Conservation (phyloP, 2,797 vertebrate species). For the Novumbra hubbsi region DNA sequence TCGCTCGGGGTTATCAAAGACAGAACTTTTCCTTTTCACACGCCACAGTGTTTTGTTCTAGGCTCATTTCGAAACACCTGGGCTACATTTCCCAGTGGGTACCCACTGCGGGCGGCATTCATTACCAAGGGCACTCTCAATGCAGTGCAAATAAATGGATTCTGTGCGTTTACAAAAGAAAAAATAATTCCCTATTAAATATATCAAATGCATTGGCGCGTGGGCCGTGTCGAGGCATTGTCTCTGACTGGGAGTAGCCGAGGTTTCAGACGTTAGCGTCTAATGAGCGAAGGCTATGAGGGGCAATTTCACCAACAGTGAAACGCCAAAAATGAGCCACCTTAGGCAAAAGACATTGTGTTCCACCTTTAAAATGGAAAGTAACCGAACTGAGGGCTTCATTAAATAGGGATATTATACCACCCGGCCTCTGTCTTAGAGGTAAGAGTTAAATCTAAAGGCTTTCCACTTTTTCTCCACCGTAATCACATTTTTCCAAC, state of each 20-base stretch:
- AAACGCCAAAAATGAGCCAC: constrained; percentile 43
- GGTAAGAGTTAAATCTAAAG: constrained; percentile 44
- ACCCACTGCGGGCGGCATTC: constrained; percentile 33
- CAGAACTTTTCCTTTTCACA: constrained; percentile 30
- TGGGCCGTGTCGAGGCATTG: constrained; percentile 29
- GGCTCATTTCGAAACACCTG: constrained; percentile 27
- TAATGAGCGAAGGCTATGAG: constrained; percentile 42
- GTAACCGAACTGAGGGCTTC: constrained; percentile 31
- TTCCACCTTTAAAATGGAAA: constrained; percentile 31
- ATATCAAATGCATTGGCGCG: constrained; percentile 39
- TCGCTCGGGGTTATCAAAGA: constrained; percentile 35
- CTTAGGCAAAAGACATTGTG: constrained; percentile 26
- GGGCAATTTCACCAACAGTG: constrained; percentile 19
- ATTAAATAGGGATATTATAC: constrained; percentile 44
- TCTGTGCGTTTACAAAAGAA: constrained; percentile 40
- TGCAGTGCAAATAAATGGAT: constrained; percentile 45
- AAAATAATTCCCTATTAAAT: constrained; percentile 39
- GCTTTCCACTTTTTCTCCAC: constrained; percentile 55
- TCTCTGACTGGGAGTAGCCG: constrained; percentile 23
- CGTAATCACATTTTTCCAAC: constrained; percentile 67
- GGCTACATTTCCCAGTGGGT: constrained; percentile 36
- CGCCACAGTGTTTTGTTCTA: constrained; percentile 19
- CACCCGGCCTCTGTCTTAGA: constrained; percentile 31
- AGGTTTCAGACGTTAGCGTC: constrained; percentile 27
- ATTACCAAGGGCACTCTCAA: constrained; percentile 36